Evolutionary conservation across 1,140 invertebrate species (phyloP).

Genomic region (Homarus americanus): DNA sequence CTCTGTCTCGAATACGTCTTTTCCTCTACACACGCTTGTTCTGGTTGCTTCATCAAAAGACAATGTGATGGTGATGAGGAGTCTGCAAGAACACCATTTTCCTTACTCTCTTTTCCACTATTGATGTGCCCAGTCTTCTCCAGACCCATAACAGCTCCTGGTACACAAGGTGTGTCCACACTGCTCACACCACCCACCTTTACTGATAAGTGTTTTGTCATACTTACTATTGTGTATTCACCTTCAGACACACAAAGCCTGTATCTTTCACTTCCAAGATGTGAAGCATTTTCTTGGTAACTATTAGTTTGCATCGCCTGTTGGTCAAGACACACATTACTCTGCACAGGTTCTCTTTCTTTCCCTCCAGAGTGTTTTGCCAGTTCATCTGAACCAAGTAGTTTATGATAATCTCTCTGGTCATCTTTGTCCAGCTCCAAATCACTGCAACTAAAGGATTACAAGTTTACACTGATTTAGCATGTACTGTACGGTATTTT

Average conservation of each 20-base stretch:
- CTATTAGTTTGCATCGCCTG: neutral
- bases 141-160: neutral
- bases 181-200: neutral
- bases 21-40: neutral
- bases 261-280: neutral
- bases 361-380: too few species aligned
- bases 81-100: neutral
- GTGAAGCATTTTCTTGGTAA: neutral
- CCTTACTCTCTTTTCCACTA: neutral
- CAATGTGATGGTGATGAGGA: neutral
- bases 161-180: neutral
- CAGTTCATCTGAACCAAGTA: neutral
- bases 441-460: neutral
- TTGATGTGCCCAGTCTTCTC: neutral
- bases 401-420: neutral
- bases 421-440: neutral
- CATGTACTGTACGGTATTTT: too few species aligned
- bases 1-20: neutral
- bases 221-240: neutral
- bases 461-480: neutral
- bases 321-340: too few species aligned
- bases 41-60: neutral
- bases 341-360: too few species aligned
- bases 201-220: neutral
- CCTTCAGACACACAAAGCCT: neutral